A percentile compares a stretch with the other conserved stretches of the same genome.
Evolutionary conservation across 2,113 vertebrate species (phyloP).

Genomic region (Aplodontia rufa): DNA sequence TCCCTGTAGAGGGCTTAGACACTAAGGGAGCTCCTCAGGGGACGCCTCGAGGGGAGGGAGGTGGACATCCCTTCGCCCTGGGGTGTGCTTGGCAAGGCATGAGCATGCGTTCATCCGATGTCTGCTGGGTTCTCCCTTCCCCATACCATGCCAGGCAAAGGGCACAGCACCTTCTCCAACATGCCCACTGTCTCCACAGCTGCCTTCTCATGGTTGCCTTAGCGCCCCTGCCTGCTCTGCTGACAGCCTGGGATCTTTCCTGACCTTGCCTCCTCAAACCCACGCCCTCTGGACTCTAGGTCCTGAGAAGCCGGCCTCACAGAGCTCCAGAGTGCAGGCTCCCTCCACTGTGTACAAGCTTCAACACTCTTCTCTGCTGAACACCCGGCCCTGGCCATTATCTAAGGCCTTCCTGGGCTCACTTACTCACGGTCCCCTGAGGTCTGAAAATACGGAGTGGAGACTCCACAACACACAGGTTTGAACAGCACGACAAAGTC

Average conservation of each 20-base stretch:
- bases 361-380: neutral
- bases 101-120: accelerated
- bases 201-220: accelerated
- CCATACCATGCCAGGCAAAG: neutral
- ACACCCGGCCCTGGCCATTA: neutral
- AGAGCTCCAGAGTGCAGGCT: neutral
- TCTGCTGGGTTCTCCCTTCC: neutral
- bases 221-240: neutral
- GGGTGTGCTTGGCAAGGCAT: neutral
- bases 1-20: neutral
- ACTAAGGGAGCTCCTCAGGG: accelerated
- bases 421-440: neutral
- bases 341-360: neutral
- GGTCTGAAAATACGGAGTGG: neutral
- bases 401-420: neutral
- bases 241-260: neutral
- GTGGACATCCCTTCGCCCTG: neutral
- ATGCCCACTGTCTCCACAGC: neutral
- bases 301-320: neutral
- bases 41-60: neutral
- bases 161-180: neutral
- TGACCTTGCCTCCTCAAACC: neutral
- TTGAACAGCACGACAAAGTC: neutral
- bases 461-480: neutral
- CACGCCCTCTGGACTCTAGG: neutral